Evolutionary conservation across 2,888 invertebrate genomes (phyloP).

Genomic region (Empis livida): DNA sequence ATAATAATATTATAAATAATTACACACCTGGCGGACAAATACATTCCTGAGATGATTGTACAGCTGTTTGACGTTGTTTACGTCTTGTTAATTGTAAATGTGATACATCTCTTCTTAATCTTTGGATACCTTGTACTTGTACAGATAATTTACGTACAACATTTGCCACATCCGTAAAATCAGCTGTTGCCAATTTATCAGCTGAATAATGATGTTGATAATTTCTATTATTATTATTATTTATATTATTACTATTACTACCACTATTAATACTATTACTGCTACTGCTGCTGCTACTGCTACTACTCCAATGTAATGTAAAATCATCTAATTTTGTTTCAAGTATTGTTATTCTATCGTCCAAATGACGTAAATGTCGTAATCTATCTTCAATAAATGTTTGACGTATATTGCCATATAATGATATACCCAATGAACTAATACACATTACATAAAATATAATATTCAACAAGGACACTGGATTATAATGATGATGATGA

Average conservation of each 20-base stretch:
- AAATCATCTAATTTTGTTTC: conserved; percentile 22
- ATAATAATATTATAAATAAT: not conserved
- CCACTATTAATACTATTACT: not conserved
- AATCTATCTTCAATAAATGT: conserved; percentile 29
- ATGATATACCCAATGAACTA: conserved; percentile 31
- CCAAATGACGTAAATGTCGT: conserved; percentile 29
- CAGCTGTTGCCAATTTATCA: conserved; percentile 3
- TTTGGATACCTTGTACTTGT: conserved; percentile 31
- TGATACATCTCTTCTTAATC: conserved; percentile 34
- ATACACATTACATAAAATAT: conserved; percentile 33
- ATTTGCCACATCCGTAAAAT: conserved; percentile 19
- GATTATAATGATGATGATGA: conserved; percentile 2
- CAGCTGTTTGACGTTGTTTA: conserved; percentile 28
- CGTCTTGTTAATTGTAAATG: conserved; percentile 32
- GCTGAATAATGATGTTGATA: not conserved
- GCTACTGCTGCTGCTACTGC: not conserved
- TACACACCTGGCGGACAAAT: conserved; percentile 57
- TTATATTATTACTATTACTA: not conserved
- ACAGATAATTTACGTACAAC: conserved; percentile 25
- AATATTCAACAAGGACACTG: conserved; percentile 29
- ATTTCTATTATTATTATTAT: not conserved
- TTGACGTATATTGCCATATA: conserved; percentile 33
- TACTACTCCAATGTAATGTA: not conserved
- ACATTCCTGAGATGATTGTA: conserved; percentile 43
- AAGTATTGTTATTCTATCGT: conserved; percentile 31